Base-by-base conservation (phyloP, 1,140 invertebrate species). In the Dreissena polymorpha region DNA sequence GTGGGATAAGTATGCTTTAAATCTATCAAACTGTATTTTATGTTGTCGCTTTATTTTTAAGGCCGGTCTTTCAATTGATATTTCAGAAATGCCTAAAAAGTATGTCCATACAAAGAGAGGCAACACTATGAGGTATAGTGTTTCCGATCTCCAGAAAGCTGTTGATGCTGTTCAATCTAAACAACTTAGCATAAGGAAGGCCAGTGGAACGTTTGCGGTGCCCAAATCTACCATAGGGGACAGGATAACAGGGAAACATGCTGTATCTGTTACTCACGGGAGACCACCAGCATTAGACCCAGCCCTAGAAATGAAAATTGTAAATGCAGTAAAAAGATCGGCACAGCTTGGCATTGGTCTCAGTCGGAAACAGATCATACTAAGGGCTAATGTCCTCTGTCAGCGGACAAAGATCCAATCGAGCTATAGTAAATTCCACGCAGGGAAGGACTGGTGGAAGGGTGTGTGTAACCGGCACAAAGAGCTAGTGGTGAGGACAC, bases 381-480 rank as follows among this genome's bases (percentile, higher is more conserved):
- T 23, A 53, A 60, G 82, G 63, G 63, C 79, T 13, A 73, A 13
- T 18, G 51, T 53, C 50, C 64, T 86, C 25, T 82, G 86, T 57
- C 68, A 63, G 70, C 39, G 49, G 57, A 29, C 81, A 27, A 75
- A 80, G 25, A 75, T 83, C 16, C 21, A 60, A n/a, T 70, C 68
- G 3, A 10, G 51, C 8, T 86, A 80, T 29, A 83, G 79, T 60
- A 83, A 85, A 10, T 75, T 69, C 51, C 25, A 21, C 3, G 57
- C 86, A 39, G 68, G 74, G 13, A 79, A 85, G 65, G 79, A 85
- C n/a, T 87, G 86, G 80, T 77, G 65, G 49, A 79, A 78, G 27
- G 83, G 83, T 14, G 25, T 87, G 10, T 70, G 78, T 50, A 73
- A 55, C 29, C 70, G 85, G 13, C 80, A 87, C 57, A 79, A 75